These are phyloP conservation scores for Elanus axillaris DNA, from an alignment of 2,113 vertebrate species.

Conservation along the genomic window DNA sequence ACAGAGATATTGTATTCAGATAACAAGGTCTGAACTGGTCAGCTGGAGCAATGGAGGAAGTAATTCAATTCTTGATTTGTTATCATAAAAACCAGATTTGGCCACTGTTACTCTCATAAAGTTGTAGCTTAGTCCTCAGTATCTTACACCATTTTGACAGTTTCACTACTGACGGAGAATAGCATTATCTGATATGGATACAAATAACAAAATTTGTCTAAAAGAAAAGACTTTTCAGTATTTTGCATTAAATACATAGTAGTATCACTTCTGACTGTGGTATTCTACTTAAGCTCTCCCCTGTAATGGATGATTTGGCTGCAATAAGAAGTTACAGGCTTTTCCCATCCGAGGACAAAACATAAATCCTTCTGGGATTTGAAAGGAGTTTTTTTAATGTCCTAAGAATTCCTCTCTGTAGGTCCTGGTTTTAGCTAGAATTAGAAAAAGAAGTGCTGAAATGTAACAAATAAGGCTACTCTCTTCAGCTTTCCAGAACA, in stretches of 20 bases:
- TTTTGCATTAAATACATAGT: not conserved
- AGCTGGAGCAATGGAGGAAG: not conserved
- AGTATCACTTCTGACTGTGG: not conserved
- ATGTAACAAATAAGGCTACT: conserved; percentile 1
- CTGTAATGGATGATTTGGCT: not conserved
- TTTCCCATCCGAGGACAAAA: not conserved
- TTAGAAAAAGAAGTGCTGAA: conserved; percentile 16
- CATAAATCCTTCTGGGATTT: not conserved
- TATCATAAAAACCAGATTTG: not conserved
- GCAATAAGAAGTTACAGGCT: not conserved
- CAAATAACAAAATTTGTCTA: not conserved
- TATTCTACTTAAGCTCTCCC: not conserved
- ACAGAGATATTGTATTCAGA: not conserved
- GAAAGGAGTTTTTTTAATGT: not conserved
- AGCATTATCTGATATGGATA: not conserved
- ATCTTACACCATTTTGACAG: not conserved
- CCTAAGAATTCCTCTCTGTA: not conserved
- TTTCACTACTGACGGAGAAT: not conserved
- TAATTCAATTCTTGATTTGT: not conserved
- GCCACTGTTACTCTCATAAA: not conserved
- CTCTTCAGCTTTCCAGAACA: conserved; percentile 13
- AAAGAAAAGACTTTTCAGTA: not conserved
- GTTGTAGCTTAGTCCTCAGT: not conserved
- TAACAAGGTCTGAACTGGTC: not conserved
- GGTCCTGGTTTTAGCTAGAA: not conserved